Evolutionary conservation across 92 coral and sea anemone genomes (phyloP), one percentile per base, ranked within the genome.

Genomic region (Anthopleura xanthogrammica): DNA sequence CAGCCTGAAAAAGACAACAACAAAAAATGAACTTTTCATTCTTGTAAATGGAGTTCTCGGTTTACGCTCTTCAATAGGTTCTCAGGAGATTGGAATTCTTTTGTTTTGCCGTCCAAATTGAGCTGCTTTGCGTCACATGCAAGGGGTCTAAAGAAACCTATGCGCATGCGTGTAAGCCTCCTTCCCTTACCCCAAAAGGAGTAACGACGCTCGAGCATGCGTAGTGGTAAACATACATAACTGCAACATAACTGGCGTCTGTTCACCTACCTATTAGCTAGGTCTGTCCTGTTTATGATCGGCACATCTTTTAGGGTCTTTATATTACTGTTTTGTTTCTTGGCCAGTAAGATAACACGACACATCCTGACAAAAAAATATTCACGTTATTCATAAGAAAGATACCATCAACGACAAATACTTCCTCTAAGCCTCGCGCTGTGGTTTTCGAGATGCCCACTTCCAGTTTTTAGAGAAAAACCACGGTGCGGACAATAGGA

Each of bases 271-370:
- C 92, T 92, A 88, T 96, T 96, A 39, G 99, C 99, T 36, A 96
- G 92, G 90, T 96, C 99, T 6, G 99, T 96, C 84, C 90, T 90
- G 88, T 84, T 93, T 80, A 96, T 94, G 19, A 79, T 83, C 48
- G 98, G 96, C 66, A 96, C 65, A 84, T 89, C 95, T 20, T 88
- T 85, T 22, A 89, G 86, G 71, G 84, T 80, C 46, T 85, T 65
- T 3, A 84, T 87, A 23, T 76, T 76, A 16, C 88, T 75, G 55
- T 78, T 77, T 84, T 94, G 92, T 85, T 91, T 92, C 50, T 89
- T 89, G 62, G 91, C 93, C 65, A 92, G 72, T 23, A 90, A 72
- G 22, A 94, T 66, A 54, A 92, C 91, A 6, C 99, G 94, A 41
- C 95, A 94, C 48, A 94, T 86, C 82, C 99, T 96, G 75, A 4